phyloP scores from a whole-genome alignment of 2,113 vertebrate genomes.

The Chunga burmeisteri region DNA sequence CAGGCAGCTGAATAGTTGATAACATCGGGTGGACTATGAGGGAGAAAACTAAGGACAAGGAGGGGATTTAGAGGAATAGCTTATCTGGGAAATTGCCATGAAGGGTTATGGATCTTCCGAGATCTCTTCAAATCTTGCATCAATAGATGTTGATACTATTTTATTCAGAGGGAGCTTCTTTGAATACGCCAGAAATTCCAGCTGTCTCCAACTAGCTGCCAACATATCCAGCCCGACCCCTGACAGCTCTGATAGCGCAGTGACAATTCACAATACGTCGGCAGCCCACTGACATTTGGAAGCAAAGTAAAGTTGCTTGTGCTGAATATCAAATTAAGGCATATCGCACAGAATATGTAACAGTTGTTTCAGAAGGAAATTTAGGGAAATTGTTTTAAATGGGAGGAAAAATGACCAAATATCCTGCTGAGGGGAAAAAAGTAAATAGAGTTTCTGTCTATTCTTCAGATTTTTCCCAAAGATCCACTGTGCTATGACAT shows the following conservation, averaged over 20 bases:
- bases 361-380: not conserved
- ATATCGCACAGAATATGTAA: not conserved
- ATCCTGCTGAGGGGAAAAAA: not conserved
- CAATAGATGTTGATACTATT: not conserved
- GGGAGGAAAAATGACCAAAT: not conserved
- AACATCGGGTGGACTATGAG: not conserved
- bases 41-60: not conserved
- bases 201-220: not conserved
- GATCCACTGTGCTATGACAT: not conserved
- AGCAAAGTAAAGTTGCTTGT: not conserved
- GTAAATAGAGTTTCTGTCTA: not conserved
- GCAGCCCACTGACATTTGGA: not conserved
- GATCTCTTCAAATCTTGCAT: not conserved
- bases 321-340: not conserved
- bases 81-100: not conserved
- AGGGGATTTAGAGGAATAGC: not conserved
- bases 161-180: not conserved
- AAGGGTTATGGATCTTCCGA: not conserved
- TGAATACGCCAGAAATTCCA: not conserved
- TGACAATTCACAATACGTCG: not conserved
- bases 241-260: not conserved
- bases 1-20: not conserved
- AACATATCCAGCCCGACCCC: not conserved
- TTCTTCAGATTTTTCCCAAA: not conserved
- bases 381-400: not conserved